phyloP scores from a whole-genome alignment of 2,888 invertebrate species.

The Cryptus viduatorius region DNA sequence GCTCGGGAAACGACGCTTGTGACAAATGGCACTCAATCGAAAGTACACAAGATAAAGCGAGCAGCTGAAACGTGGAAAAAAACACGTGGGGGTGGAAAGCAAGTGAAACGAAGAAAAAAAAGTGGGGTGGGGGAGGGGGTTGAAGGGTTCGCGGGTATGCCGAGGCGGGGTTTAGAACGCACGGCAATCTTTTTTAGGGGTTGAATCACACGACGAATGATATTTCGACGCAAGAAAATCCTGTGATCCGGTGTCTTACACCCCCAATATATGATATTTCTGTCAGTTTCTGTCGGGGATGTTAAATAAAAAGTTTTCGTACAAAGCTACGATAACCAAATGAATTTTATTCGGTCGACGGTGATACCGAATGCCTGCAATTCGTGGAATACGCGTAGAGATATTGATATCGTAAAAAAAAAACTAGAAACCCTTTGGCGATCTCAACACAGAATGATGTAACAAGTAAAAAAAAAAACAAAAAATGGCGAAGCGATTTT shows the following conservation, averaged over 20 bases:
- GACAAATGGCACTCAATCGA: constrained; percentile 20
- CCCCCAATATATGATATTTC: constrained; percentile 6
- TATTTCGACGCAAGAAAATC: constrained; percentile 21
- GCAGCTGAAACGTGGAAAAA: not conserved
- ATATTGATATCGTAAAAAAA: too few species aligned
- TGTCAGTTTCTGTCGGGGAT: constrained; percentile 1
- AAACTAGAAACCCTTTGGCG: too few species aligned
- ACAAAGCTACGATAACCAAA: too few species aligned
- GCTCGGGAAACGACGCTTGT: constrained; percentile 4
- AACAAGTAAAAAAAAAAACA: too few species aligned
- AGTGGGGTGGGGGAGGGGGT: not conserved
- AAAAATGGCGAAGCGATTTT: too few species aligned
- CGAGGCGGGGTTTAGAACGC: not conserved
- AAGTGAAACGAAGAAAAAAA: not conserved
- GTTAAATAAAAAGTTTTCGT: too few species aligned
- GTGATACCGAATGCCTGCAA: too few species aligned
- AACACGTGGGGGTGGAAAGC: not conserved
- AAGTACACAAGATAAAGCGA: constrained; percentile 11
- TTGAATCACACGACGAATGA: constrained; percentile 9
- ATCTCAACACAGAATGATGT: too few species aligned
- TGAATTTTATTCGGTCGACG: too few species aligned
- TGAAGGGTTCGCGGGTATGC: not conserved
- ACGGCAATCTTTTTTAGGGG: constrained; percentile 29
- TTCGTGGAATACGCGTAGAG: too few species aligned
- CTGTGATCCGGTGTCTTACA: not conserved